Evolutionary conservation across 2,888 invertebrate genomes (phyloP), one percentile per base, ranked within the genome.

Genomic region (Microplitis manilae): DNA sequence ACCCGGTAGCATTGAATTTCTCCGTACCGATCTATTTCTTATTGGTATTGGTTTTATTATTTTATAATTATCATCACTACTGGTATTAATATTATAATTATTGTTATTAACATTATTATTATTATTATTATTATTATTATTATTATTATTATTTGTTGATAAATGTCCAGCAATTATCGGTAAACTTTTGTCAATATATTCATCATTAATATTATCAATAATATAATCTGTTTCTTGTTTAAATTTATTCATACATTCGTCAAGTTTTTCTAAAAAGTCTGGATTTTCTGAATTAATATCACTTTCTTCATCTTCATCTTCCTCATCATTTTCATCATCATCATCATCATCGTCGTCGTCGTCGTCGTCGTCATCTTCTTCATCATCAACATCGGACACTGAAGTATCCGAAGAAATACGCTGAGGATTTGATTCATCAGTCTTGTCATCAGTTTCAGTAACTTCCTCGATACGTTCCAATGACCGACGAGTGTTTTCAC

Each of bases 181-280:
- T 7, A 85, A 79, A 65, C 84, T 85, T 2, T 80, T 77, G 17
- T 85, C 85, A 38, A 78, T 80, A 71, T 86, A 86, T 9, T 85
- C 83, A 77, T 87, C 86, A 73, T 85, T 86, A 39, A 85, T 86
- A 0, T 84, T 84, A 17, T 88, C 87, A 8, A 90, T 83, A 38
- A 94, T 87, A 80, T 92, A 91, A 88, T 96, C 95, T 81, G 95
- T 95, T 86, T 94, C 94, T 64, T 91, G 91, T 83, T 93, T 92
- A 85, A 96, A 94, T 84, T 93, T 93, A 76, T 93, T 93, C 93
- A 96, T 94, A 71, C 93, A 92, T 79, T 93, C 92, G 79, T 94
- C 94, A 17, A 96, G 90, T 87, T 94, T 95, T 80, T 95, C 95
- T 79, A 93, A 91, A 80, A 95, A 92, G 80, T 94, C 93, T 67